Evolutionary conservation across 2,113 vertebrate species (phyloP), one percentile per base, ranked within the genome.

Genomic region (Perca flavescens): DNA sequence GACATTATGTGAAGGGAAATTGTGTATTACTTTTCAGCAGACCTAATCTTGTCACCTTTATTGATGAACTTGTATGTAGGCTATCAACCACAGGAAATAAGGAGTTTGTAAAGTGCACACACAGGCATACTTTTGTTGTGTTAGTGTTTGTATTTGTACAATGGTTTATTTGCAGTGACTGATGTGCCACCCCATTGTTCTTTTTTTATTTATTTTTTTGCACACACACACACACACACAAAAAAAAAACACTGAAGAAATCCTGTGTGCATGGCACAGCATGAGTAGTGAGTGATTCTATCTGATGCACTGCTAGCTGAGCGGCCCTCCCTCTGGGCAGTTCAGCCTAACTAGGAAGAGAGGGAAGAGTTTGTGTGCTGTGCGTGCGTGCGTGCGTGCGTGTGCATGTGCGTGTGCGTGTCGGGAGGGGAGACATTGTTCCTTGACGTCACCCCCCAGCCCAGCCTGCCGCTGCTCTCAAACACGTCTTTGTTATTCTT

Each of bases 401-500:
- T 64, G 88, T 87, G 93, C 90, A 84, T 91, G n/a, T 67, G 40
- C 2, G 85, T 64, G 88, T 87, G 93, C 90, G 85, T 91, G 90
- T 92, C 92, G 82, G 94, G 89, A 91, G 96, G 93, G 94, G 95
- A 95, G 92, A 97, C 97, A 97, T 97, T 98, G 97, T 97, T 97
- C 96, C 97, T 96, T 97, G 96, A 98, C 97, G 97, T 98, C 97
- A 98, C 92, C 97, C 95, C 93, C 92, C 91, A 73, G 91, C 91
- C 92, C 94, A 96, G 93, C 94, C 96, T 95, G 95, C 95, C 91
- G 95, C 96, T 95, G 95, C 95, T 96, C 96, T 97, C 95, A 96
- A 97, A 96, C 97, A 97, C 96, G 97, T 96, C 97, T 98, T 98
- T 98, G 97, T 99, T 98, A 98, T 97, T 97, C 97, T 96, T 96